Evolutionary conservation across 2,888 invertebrate species (phyloP).

Genomic region (Alloplasta piceator): DNA sequence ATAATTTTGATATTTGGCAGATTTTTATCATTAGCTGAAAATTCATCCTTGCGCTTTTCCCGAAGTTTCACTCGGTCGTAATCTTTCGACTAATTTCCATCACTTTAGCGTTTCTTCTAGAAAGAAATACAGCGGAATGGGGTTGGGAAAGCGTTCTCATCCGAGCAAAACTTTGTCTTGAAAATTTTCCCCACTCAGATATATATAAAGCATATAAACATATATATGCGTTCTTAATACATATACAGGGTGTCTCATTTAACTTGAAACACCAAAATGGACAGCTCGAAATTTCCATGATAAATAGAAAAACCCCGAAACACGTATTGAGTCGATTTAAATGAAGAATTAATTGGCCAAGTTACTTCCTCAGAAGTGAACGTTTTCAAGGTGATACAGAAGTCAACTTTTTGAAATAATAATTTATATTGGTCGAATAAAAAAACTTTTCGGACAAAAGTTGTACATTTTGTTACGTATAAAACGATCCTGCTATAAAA

Average conservation of each 20-base stretch:
- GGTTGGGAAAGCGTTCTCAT: neutral
- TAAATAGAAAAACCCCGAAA: neutral
- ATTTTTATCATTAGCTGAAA: too few species aligned
- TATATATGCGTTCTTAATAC: too few species aligned
- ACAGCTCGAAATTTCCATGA: neutral
- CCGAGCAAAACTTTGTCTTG: conserved; percentile 9
- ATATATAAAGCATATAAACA: neutral
- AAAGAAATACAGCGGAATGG: neutral
- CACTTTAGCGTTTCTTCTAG: neutral
- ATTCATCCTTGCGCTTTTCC: too few species aligned
- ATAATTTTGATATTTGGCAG: too few species aligned
- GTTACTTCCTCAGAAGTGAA: neutral
- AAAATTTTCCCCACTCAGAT: neutral
- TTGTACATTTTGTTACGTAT: too few species aligned
- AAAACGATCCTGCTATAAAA: too few species aligned
- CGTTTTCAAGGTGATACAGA: too few species aligned
- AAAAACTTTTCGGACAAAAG: too few species aligned
- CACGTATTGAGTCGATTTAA: neutral
- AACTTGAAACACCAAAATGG: neutral
- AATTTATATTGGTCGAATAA: too few species aligned
- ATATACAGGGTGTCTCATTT: neutral
- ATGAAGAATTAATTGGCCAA: neutral
- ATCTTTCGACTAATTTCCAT: neutral
- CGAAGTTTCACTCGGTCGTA: neutral
- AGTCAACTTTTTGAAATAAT: too few species aligned